Evolutionary conservation across 1,140 invertebrate species (phyloP), one percentile per base, ranked within the genome.

Genomic region (Carposina sasakii): DNA sequence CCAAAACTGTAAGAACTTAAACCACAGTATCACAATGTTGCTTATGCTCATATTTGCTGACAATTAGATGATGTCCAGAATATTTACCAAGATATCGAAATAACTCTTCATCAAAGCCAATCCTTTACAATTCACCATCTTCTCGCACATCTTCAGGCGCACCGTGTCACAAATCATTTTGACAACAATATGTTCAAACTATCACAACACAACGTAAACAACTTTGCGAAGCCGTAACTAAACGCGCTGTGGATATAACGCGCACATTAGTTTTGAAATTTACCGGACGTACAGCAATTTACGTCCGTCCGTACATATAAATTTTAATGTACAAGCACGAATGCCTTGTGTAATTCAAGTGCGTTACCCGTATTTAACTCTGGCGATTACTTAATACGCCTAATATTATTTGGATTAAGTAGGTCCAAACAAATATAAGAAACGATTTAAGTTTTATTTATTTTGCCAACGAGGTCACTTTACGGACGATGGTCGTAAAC

Each of bases 201-300:
- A 53, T 50, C 15, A 20, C 19, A 20, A 56, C 42, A 57, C 58
- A 49, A 54, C 55, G n/a, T n/a, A 26, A 63, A 52, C 59, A 61
- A 59, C 61, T 52, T 45, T 55, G 62, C 60, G 40, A 54, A 58
- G 37, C 56, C 52, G 53, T 40, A 39, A 63, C 61, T 52, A 23
- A 40, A 33, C 37, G 48, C 46, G 50, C 48, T 46, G 39, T 67
- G 56, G 57, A 54, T 46, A 54, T 44, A 55, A 60, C 58, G 60
- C 62, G 60, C 54, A 66, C 60, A 60, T 55, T 54, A 61, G 57
- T 77, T 74, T 70, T 67, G 70, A 76, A 77, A 74, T 68, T 75
- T 50, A 61, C 73, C 76, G 76, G 76, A 79, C 63, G 69, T 63
- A 19, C 41, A 26, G 62, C 61, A 76, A 76, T 74, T 76, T 62